Percentiles rank a stretch among this genome's conserved stretches.
phyloP scores from a whole-genome alignment of 2,797 vertebrate genomes.

The Myiotriccus ornatus region DNA sequence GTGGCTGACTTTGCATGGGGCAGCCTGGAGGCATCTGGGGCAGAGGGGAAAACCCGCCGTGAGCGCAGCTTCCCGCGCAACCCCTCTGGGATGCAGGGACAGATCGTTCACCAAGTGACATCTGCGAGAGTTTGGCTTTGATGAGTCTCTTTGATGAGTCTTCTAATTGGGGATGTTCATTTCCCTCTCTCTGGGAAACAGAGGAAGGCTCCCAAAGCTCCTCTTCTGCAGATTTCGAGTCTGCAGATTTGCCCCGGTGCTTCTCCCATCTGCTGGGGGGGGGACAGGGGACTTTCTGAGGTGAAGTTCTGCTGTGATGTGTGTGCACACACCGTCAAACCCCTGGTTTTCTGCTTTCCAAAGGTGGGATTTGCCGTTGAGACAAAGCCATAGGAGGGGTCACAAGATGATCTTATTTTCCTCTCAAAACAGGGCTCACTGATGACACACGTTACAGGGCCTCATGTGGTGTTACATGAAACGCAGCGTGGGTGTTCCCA shows the following conservation, averaged over 20 bases:
- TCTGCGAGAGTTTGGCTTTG: neutral
- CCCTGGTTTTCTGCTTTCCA: neutral
- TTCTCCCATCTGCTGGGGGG: neutral
- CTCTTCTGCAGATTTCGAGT: neutral
- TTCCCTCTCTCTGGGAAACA: neutral
- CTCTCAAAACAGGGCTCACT: neutral
- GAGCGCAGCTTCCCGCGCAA: neutral
- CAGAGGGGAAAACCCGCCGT: neutral
- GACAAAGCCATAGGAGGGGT: neutral
- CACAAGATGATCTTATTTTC: neutral
- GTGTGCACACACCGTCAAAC: neutral
- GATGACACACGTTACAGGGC: neutral
- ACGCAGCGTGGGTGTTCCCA: neutral
- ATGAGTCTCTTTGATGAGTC: neutral
- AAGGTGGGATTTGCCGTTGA: neutral
- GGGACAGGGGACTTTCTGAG: neutral
- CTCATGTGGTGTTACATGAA: neutral
- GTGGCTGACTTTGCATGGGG: neutral
- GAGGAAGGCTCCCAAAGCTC: neutral
- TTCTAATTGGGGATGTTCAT: neutral
- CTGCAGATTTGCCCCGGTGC: neutral
- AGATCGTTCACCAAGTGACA: neutral
- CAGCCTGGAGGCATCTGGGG: neutral
- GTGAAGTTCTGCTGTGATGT: neutral
- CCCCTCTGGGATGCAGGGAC: neutral